These are phyloP conservation scores for Mergus octosetaceus DNA, from an alignment of 2,797 vertebrate genomes.

Conservation along the genomic window DNA sequence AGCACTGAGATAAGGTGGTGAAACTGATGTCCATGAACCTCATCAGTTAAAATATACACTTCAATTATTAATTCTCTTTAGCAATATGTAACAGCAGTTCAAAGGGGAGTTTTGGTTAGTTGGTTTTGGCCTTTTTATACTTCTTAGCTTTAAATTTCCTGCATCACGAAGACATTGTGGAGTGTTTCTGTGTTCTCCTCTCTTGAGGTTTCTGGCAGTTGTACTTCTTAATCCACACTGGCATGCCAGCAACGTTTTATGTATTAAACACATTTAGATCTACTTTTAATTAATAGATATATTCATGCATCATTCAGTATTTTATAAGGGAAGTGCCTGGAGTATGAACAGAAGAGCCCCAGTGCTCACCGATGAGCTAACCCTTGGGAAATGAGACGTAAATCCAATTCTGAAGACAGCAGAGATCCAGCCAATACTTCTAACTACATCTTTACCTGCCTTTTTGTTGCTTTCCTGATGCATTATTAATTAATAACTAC, in stretches of 20 bases:
- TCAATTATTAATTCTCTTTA: background rate
- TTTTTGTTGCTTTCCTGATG: slow-evolving; percentile 62
- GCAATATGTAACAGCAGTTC: background rate
- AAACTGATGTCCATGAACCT: background rate
- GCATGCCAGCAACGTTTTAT: background rate
- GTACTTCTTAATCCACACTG: background rate
- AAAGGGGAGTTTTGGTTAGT: background rate
- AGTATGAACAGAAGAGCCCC: background rate
- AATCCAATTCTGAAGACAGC: slow-evolving; percentile 40
- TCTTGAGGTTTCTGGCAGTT: background rate
- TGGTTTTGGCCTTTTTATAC: background rate
- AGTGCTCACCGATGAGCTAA: fast-evolving
- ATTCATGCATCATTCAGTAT: background rate
- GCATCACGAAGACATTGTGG: background rate
- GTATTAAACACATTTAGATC: background rate
- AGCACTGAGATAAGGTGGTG: fast-evolving
- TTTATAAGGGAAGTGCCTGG: background rate
- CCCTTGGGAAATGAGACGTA: background rate
- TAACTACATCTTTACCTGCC: slow-evolving; percentile 22
- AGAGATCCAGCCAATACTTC: background rate
- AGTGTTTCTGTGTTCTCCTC: background rate
- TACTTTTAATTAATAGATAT: background rate
- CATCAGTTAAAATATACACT: background rate
- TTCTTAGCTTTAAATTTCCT: background rate
- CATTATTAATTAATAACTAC: slow-evolving; percentile 74